These are phyloP conservation scores for Phoenoteleia sp. DNA, from an alignment of 2,888 invertebrate species.

Conservation along the genomic window DNA sequence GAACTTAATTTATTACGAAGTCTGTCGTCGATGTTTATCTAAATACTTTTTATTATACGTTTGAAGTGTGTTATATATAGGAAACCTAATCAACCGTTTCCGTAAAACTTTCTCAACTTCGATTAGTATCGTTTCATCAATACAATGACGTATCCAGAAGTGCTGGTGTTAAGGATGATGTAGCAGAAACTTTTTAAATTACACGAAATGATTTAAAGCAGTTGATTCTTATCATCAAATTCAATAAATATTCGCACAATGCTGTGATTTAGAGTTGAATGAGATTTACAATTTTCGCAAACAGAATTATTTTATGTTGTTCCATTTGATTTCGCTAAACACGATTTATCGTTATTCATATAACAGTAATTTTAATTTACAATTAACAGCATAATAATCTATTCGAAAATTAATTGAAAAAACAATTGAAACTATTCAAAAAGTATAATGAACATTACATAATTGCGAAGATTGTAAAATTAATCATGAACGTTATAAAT, in stretches of 20 bases:
- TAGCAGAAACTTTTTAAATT: slow-evolving; percentile 68
- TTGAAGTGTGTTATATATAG: slow-evolving; percentile 45
- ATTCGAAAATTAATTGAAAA: no score
- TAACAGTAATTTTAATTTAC: no score
- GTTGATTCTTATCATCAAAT: slow-evolving; percentile 40
- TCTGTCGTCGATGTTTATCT: slow-evolving; percentile 62
- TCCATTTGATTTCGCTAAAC: not conserved
- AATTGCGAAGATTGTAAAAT: not conserved
- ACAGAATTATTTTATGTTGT: not conserved
- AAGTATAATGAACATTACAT: no score
- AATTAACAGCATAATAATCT: no score
- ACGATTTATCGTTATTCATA: not conserved
- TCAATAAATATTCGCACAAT: slow-evolving; percentile 25
- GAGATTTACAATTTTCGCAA: not conserved
- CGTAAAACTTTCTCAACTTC: slow-evolving; percentile 63
- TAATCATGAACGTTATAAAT: no score
- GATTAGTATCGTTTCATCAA: slow-evolving; percentile 64
- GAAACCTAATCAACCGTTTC: slow-evolving; percentile 62
- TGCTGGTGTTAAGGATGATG: slow-evolving; percentile 52
- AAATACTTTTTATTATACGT: slow-evolving; percentile 60
- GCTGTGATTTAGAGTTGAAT: not conserved
- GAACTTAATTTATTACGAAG: slow-evolving; percentile 60
- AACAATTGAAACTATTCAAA: no score
- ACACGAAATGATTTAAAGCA: slow-evolving; percentile 56
- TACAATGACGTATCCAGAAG: slow-evolving; percentile 47